These are phyloP conservation scores for Patiria miniata DNA, from an alignment of 35 echinoderm and acorn worm species.

Conservation along the genomic window DNA sequence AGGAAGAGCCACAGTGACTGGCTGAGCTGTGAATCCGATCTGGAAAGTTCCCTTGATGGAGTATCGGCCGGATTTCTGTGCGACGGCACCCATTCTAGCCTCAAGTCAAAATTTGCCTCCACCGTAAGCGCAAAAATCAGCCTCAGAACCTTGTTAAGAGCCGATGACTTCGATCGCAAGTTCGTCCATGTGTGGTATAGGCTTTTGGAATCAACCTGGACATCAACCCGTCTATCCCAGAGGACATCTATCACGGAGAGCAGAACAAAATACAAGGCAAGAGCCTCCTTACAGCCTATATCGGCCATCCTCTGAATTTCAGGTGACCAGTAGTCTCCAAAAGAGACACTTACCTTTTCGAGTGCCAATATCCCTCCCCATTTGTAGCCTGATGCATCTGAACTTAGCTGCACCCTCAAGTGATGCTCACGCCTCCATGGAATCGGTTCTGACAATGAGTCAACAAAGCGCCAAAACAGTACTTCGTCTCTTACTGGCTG, in stretches of 20 bases:
- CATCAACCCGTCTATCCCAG: not conserved
- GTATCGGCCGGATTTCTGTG: not conserved
- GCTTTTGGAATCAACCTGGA: not conserved
- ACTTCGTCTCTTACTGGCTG: not conserved
- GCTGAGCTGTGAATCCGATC: not conserved
- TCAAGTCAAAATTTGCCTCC: not conserved
- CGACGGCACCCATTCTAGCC: not conserved
- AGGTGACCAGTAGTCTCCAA: not conserved
- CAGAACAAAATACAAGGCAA: not conserved
- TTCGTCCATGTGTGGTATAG: not conserved
- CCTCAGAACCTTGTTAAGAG: not conserved
- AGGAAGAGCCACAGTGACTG: not conserved
- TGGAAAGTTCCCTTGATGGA: not conserved
- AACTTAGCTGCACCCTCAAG: not conserved
- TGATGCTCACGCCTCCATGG: not conserved
- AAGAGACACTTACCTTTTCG: not conserved
- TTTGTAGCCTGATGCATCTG: not conserved
- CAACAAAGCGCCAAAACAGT: not conserved
- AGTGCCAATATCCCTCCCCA: not conserved
- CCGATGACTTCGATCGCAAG: not conserved
- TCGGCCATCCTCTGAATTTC: not conserved
- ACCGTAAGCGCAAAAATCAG: not conserved
- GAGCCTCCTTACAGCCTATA: not conserved
- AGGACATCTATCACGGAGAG: not conserved
- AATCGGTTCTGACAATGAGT: not conserved